Conservation (phyloP, 2,888 invertebrate species). For the Cataglyphis cursor region DNA sequence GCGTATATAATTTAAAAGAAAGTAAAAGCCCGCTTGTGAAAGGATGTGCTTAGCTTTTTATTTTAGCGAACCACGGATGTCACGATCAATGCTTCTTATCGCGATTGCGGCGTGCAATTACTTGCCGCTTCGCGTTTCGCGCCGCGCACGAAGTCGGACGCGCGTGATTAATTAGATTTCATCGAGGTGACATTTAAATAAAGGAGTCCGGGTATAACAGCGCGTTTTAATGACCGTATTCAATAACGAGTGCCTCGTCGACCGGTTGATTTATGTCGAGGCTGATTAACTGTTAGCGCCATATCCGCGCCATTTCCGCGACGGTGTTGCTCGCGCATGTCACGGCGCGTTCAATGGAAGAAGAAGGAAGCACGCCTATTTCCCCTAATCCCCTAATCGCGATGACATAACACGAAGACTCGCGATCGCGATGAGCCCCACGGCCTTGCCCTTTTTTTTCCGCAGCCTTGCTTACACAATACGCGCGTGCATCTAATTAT, state of each 20-base stretch:
- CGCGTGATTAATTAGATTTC: conserved; percentile 61
- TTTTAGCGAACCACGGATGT: neutral
- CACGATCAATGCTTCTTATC: conserved; percentile 37
- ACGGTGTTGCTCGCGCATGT: neutral
- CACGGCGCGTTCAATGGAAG: neutral
- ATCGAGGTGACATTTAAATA: conserved; percentile 50
- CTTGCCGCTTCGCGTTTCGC: conserved; percentile 29
- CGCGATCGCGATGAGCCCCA: too few species aligned
- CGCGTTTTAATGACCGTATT: conserved; percentile 55
- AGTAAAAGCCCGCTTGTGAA: conserved; percentile 7
- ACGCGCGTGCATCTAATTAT: conserved; percentile 44
- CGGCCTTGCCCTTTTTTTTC: conserved; percentile 45
- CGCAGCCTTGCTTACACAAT: conserved; percentile 12
- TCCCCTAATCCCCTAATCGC: conserved; percentile 30
- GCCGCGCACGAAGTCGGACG: conserved; percentile 1
- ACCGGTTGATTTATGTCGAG: conserved; percentile 49
- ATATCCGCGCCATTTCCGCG: conserved; percentile 21
- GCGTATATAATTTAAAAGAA: neutral
- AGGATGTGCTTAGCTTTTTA: neutral
- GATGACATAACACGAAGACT: conserved; percentile 32
- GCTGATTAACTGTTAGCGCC: conserved; percentile 29
- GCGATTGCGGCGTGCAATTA: conserved; percentile 41
- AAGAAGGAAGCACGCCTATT: conserved; percentile 7
- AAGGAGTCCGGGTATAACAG: conserved; percentile 38
- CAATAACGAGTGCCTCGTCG: conserved; percentile 51